Evolutionary conservation across 2,113 vertebrate species (phyloP).

Genomic region (Mesoclemmys tuberculata): DNA sequence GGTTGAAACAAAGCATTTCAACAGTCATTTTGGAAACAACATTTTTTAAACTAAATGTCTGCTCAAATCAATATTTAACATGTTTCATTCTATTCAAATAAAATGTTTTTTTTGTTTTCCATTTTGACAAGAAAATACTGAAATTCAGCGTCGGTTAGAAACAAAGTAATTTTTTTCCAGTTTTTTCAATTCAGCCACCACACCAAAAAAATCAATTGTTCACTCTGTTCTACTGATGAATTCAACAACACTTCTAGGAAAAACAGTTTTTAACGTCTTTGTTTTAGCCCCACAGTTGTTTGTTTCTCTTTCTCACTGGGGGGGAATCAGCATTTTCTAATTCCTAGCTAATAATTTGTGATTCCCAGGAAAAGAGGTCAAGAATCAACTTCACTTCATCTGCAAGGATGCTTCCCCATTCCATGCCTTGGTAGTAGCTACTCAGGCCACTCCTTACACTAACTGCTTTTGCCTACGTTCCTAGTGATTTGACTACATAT

Average conservation of each 20-base stretch:
- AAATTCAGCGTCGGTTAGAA: neutral
- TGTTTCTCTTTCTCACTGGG: neutral
- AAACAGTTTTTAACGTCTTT: neutral
- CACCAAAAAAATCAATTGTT: neutral
- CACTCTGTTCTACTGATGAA: neutral
- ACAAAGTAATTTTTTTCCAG: neutral
- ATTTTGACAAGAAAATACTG: neutral
- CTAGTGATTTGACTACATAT: neutral
- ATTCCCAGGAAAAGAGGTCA: neutral
- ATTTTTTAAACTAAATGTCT: neutral
- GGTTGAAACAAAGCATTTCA: neutral
- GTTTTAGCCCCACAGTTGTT: neutral
- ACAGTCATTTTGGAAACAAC: neutral
- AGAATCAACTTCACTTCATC: neutral
- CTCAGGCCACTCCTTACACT: neutral
- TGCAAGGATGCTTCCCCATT: neutral
- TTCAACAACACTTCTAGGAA: neutral
- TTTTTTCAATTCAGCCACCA: neutral
- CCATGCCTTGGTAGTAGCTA: neutral
- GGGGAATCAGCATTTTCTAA: neutral
- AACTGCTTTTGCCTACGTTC: neutral
- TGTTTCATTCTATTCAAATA: neutral
- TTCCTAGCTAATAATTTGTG: neutral
- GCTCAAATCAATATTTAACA: neutral
- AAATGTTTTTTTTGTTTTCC: neutral